These are phyloP conservation scores for Urocitellus parryii DNA, from an alignment of 2,113 vertebrate genomes.

Conservation along the genomic window DNA sequence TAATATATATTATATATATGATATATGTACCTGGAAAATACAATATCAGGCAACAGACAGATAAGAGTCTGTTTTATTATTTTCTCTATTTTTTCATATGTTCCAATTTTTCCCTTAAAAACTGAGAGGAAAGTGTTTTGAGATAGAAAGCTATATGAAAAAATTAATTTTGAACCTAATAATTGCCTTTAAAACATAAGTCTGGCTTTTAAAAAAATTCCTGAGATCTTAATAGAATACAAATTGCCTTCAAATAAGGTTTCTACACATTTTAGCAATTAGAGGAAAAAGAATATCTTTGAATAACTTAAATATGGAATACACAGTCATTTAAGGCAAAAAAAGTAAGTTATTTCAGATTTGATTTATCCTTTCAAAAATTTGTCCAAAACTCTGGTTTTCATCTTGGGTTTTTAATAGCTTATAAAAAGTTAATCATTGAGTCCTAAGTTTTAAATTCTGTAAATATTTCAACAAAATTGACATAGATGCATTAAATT, in stretches of 20 bases:
- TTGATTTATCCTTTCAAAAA: not conserved
- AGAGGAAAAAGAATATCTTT: not conserved
- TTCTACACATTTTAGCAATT: not conserved
- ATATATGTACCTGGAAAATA: not conserved
- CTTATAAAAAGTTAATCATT: not conserved
- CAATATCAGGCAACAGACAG: not conserved
- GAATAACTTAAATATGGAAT: not conserved
- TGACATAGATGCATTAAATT: too few species aligned
- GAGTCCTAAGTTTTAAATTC: too few species aligned
- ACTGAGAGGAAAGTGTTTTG: not conserved
- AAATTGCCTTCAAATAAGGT: not conserved
- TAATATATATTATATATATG: not conserved
- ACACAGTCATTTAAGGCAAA: not conserved
- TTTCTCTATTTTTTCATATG: not conserved
- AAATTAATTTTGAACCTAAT: not conserved
- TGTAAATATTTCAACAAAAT: too few species aligned
- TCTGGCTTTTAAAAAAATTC: not conserved
- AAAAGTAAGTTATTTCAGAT: not conserved
- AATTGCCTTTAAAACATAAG: not conserved
- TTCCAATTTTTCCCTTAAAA: not conserved
- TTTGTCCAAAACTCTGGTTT: not conserved
- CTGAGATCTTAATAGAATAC: not conserved
- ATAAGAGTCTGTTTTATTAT: not conserved
- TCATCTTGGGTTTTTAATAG: not conserved
- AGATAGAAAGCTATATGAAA: not conserved